Base-by-base conservation (phyloP, 2,113 vertebrate species). In the Myrmophylax atrothorax region DNA sequence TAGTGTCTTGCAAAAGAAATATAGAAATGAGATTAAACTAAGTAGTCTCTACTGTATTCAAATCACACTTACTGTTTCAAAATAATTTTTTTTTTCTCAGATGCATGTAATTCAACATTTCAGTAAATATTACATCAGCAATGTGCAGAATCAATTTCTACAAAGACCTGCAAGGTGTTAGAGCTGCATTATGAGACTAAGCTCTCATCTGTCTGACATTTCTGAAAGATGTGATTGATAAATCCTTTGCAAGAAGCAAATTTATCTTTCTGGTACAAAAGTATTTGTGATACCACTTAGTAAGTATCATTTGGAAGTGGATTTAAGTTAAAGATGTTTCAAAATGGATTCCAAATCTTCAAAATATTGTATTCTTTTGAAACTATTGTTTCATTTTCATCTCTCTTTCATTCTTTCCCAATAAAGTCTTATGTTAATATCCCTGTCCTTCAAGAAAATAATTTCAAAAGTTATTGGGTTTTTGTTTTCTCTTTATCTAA, bases 331-430 rank as follows among this genome's bases (percentile, higher is more conserved):
- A 76, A 94, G 29, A 95, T 72, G 75, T 18, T 94, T 94, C 80
- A 91, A 93, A 94, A 87, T 74, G 28, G 15, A 89, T 89, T 94
- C 69, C 8, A 87, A 91, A 37, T 92, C 84, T 94, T 87, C 23
- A 95, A 93, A 96, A 58, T 10, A 60, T 70, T 82, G 23, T 26
- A 49, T 94, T 92, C 24, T 84, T 86, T 82, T 63, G 84, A 96
- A 74, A 86, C 3, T 72, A 13, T 23, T 89, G 52, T 76, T 92
- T 95, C 89, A 82, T 97, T 96, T 96, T 95, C 47, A 84, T 60
- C 40, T 86, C 33, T 52, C 25, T 90, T 69, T 93, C 20, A 72
- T n/a, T 3, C 24, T 95, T 95, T 87, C 64, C 25, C 73, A 37
- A 20, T 44, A 62, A 96, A 95, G 11, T 52, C 50, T 90, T 16